Conservation (phyloP, 2,888 invertebrate genomes). For the Eupithecia exiguata region DNA sequence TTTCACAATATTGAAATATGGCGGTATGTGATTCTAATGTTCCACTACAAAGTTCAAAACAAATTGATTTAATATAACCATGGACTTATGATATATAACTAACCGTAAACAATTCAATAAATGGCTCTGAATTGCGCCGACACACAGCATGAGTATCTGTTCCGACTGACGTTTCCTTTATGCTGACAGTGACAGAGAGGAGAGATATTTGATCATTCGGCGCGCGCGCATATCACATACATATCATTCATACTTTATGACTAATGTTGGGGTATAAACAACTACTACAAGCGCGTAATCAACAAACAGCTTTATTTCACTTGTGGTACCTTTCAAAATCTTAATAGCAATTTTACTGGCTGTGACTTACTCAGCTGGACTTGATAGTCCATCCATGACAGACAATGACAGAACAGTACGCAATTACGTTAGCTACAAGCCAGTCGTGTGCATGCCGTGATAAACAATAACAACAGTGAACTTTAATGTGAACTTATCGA, state of each 20-base stretch:
- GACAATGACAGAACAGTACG: not conserved
- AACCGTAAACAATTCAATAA: not conserved
- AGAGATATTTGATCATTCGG: not conserved
- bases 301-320: not conserved
- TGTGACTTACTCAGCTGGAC: not conserved
- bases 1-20: not conserved
- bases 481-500: not conserved
- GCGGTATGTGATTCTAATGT: not conserved
- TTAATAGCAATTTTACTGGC: not conserved
- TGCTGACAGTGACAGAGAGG: too few species aligned
- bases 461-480: constrained; percentile 9
- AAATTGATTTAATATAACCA: not conserved
- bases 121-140: not conserved
- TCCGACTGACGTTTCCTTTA: too few species aligned
- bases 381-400: too few species aligned
- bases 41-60: not conserved
- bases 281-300: not conserved
- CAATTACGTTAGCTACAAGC: not conserved
- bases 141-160: not conserved
- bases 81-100: not conserved
- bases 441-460: not conserved
- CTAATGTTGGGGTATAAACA: not conserved
- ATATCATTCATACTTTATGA: not conserved
- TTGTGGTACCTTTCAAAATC: not conserved
- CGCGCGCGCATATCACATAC: not conserved